A percentile compares a stretch with the other conserved stretches of the same genome.
Conservation (phyloP, 1,140 invertebrate species). For the Epicauta chinensis region DNA sequence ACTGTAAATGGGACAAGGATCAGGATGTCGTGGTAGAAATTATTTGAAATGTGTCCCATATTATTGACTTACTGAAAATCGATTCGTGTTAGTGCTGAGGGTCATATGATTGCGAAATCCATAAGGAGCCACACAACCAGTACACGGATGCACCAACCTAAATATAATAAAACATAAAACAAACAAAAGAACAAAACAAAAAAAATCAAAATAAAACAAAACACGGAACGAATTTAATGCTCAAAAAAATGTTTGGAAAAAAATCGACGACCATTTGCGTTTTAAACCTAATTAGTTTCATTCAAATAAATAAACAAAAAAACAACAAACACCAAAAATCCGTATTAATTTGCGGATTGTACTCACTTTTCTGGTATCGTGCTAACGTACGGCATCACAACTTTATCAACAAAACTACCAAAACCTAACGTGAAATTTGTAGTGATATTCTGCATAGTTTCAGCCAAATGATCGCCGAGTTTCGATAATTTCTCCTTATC, state of each 20-base stretch:
- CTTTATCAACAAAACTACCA: conserved; percentile 87
- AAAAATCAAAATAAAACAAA: too few species aligned
- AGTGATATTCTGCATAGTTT: conserved; percentile 69
- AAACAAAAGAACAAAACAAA: conserved; percentile 5
- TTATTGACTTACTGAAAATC: conserved; percentile 49
- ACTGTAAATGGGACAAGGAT: too few species aligned
- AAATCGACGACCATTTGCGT: neutral
- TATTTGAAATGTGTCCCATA: too few species aligned
- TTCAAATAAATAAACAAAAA: neutral
- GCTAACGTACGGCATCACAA: conserved; percentile 70
- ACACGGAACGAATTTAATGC: too few species aligned
- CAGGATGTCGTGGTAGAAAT: too few species aligned
- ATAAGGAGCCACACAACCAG: conserved; percentile 60
- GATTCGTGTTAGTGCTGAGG: conserved; percentile 55
- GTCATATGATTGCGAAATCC: conserved; percentile 64
- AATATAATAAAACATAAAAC: conserved; percentile 16
- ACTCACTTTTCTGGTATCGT: conserved; percentile 50
- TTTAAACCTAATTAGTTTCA: conserved; percentile 4
- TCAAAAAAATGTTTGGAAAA: neutral
- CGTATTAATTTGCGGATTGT: neutral
- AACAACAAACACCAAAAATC: neutral
- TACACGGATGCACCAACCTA: conserved; percentile 54
- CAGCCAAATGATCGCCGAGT: conserved; percentile 57
- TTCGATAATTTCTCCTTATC: conserved; percentile 61
- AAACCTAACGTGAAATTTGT: conserved; percentile 77